phyloP scores from a whole-genome alignment of 2,888 invertebrate genomes.

The Gastracanthus pulcherrimus region DNA sequence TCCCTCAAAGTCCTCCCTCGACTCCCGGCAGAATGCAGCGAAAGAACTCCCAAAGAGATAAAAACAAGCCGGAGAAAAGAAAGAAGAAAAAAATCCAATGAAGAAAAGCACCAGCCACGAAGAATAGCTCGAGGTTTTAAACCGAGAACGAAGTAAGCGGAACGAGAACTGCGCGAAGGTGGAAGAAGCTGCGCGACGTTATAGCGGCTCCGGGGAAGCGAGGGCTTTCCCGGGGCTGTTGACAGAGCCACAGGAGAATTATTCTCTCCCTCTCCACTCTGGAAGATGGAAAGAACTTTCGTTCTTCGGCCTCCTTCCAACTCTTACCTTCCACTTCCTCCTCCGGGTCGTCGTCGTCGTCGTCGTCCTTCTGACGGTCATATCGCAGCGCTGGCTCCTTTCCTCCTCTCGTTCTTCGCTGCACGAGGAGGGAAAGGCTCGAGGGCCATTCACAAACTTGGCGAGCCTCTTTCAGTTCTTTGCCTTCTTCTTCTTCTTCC shows the following conservation, averaged over 20 bases:
- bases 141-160: not conserved
- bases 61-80: too few relatives aligned
- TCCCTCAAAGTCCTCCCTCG: too few relatives aligned
- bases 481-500: not conserved
- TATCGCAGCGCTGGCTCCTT: not conserved
- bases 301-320: not conserved
- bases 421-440: conserved; percentile 6
- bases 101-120: not conserved
- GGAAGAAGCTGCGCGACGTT: not conserved
- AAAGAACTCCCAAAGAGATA: too few relatives aligned
- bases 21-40: too few relatives aligned
- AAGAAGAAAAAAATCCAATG: not conserved
- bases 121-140: not conserved
- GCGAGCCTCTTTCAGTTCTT: conserved; percentile 47
- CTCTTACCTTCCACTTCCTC: too few relatives aligned
- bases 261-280: conserved; percentile 3
- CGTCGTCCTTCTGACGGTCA: not conserved
- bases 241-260: conserved; percentile 44
- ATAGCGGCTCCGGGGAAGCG: not conserved
- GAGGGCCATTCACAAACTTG: conserved; percentile 54
- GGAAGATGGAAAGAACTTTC: conserved; percentile 28
- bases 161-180: too few relatives aligned
- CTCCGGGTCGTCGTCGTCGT: too few relatives aligned
- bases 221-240: conserved; percentile 22
- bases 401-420: not conserved